Conservation (phyloP, 2,113 vertebrate species). For the Taurulus bubalis region DNA sequence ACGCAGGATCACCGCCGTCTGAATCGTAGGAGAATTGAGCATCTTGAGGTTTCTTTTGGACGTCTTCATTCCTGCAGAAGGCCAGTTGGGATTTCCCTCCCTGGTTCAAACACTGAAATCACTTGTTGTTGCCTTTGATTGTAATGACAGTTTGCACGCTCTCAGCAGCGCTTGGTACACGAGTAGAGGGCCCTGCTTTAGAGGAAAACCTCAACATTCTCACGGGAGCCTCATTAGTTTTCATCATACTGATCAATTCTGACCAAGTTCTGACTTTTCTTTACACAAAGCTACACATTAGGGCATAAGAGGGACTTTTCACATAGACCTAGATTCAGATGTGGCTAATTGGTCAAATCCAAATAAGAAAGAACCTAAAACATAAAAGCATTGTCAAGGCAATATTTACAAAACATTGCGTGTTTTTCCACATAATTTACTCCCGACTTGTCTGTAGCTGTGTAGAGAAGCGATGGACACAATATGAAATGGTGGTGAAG, state of each 20-base stretch:
- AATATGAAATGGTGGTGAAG: neutral
- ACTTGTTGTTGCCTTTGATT: neutral
- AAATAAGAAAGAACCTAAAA: neutral
- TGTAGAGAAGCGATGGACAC: neutral
- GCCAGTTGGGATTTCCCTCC: neutral
- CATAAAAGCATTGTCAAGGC: neutral
- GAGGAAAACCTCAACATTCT: neutral
- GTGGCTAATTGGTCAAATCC: neutral
- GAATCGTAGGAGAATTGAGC: neutral
- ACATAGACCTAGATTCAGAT: neutral
- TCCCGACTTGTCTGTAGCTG: neutral
- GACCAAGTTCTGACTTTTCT: neutral
- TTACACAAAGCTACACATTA: neutral
- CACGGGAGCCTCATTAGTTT: neutral
- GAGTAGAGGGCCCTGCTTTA: neutral
- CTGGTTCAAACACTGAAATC: neutral
- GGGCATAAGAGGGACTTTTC: neutral
- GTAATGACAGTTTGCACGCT: neutral
- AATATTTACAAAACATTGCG: neutral
- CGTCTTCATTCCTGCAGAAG: neutral
- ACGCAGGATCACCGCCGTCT: neutral
- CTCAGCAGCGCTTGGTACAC: neutral
- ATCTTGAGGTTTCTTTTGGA: neutral
- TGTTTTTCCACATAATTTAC: constrained; percentile 3
- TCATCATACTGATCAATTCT: neutral